These are phyloP conservation scores for Coracopsis vasa DNA, from an alignment of 2,113 vertebrate species.

Conservation along the genomic window DNA sequence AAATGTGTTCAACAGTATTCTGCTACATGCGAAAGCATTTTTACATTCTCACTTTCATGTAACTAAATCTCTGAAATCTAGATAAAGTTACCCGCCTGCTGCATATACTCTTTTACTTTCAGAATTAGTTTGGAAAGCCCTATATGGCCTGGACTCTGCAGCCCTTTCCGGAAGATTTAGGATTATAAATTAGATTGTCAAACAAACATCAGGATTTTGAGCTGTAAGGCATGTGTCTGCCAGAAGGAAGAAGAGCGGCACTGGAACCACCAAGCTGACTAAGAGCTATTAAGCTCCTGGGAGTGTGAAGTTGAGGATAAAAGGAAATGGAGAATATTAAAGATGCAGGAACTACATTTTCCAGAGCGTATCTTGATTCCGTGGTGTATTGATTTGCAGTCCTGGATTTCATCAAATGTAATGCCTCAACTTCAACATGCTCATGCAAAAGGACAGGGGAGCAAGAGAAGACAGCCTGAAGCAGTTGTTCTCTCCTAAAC, in stretches of 20 bases:
- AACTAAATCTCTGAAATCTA: conserved; percentile 27
- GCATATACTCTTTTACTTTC: neutral
- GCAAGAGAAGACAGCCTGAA: neutral
- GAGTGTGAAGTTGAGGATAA: conserved; percentile 63
- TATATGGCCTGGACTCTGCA: neutral
- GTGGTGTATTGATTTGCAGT: conserved; percentile 29
- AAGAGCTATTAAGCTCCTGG: conserved; percentile 59
- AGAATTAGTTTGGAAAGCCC: neutral
- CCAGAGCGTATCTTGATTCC: conserved; percentile 65
- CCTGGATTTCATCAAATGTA: conserved; percentile 70
- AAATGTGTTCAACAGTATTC: conserved; percentile 9
- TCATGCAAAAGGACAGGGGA: neutral
- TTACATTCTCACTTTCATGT: conserved; percentile 16
- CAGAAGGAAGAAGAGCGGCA: conserved; percentile 54
- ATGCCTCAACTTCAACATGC: neutral
- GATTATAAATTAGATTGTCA: conserved; percentile 44
- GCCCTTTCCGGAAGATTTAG: conserved; percentile 10
- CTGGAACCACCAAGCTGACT: conserved; percentile 53
- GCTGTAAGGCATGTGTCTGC: conserved; percentile 70
- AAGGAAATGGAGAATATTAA: conserved; percentile 47
- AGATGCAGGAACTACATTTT: conserved; percentile 70
- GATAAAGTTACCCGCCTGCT: neutral
- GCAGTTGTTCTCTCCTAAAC: neutral
- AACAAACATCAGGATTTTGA: neutral
- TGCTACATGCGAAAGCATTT: neutral